Percentiles rank a stretch among this genome's conserved stretches.
phyloP scores from a whole-genome alignment of 2,888 invertebrate species.

The Mesorhabditis belari region DNA sequence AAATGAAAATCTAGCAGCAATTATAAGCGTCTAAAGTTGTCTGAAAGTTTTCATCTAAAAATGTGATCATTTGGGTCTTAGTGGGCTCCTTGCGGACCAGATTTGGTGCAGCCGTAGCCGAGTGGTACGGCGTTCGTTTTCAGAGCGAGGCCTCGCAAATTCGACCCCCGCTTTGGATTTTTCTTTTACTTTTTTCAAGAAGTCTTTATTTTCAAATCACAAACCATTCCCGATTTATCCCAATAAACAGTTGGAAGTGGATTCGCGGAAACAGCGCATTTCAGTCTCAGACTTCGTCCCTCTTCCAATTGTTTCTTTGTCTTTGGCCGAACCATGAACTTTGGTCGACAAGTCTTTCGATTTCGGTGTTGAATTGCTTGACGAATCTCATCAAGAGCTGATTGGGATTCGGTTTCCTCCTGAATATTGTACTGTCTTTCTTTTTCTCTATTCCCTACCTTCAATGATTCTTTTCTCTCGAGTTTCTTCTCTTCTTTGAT shows the following conservation, averaged over 20 bases:
- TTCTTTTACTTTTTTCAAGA: no score
- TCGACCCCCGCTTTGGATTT: no score
- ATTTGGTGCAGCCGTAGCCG: no score
- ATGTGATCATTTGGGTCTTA: no score
- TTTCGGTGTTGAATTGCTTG: conserved; percentile 39
- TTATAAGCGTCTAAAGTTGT: no score
- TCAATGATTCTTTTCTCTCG: background rate
- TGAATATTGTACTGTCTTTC: background rate
- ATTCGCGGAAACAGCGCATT: conserved; percentile 50
- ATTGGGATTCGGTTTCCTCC: background rate
- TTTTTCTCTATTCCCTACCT: background rate
- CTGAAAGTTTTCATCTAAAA: no score
- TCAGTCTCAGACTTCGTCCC: conserved; percentile 48
- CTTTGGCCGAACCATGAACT: conserved; percentile 40
- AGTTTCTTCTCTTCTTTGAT: background rate
- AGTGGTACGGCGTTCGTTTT: no score
- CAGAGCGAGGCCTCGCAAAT: no score
- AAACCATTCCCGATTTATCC: conserved; percentile 47
- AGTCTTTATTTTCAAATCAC: no score
- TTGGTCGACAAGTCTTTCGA: conserved; percentile 38
- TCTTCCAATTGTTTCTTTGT: conserved; percentile 38
- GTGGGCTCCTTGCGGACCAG: no score
- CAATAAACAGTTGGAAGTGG: conserved; percentile 45
- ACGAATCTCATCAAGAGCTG: conserved; percentile 46
- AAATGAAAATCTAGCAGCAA: no score